Conservation (phyloP, 2,797 vertebrate genomes). For the Glossophaga mutica region DNA sequence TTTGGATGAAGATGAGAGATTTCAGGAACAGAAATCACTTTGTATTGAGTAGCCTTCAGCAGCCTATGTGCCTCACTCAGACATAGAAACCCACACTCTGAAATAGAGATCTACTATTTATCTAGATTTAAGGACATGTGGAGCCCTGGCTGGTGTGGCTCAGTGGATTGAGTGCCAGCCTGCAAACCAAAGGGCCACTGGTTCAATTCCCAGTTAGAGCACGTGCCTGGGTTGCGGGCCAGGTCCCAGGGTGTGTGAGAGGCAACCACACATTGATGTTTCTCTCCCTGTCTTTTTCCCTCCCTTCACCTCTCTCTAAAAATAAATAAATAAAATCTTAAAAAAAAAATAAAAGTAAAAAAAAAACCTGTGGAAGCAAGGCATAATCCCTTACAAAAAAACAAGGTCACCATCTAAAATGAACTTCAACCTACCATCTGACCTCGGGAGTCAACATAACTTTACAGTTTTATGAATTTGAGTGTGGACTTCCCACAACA, state of each 20-base stretch:
- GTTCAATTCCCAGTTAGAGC: too few relatives aligned
- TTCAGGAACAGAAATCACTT: background rate
- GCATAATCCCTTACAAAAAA: background rate
- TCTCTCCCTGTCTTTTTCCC: too few relatives aligned
- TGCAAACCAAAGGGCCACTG: too few relatives aligned
- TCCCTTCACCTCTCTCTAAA: too few relatives aligned
- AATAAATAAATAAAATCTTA: too few relatives aligned
- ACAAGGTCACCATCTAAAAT: background rate
- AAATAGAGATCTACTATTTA: background rate
- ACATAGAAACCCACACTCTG: background rate
- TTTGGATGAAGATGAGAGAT: background rate
- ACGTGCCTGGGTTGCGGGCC: too few relatives aligned
- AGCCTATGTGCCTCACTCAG: background rate
- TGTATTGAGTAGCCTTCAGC: background rate
- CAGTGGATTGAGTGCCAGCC: too few relatives aligned
- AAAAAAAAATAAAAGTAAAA: too few relatives aligned
- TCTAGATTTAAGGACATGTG: background rate
- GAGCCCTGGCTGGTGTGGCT: too few relatives aligned
- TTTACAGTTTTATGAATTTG: background rate
- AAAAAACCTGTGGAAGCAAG: background rate
- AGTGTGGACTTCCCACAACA: background rate
- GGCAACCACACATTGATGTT: too few relatives aligned
- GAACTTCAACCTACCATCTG: background rate
- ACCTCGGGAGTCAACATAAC: background rate
- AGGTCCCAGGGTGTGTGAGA: too few relatives aligned